phyloP scores from a whole-genome alignment of 2,113 vertebrate species.

The Pimephales promelas region DNA sequence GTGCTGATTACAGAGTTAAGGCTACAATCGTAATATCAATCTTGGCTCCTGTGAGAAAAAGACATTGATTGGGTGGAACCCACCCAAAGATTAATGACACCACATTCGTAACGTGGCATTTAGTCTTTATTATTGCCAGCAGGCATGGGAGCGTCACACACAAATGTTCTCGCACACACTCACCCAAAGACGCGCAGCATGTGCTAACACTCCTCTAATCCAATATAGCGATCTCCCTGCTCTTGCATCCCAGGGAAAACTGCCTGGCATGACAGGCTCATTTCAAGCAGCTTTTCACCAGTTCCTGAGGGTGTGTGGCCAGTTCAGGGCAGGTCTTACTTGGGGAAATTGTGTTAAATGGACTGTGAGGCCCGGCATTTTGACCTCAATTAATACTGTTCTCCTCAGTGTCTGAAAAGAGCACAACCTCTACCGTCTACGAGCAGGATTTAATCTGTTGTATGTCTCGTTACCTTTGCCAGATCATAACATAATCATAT shows the following conservation, averaged over 20 bases:
- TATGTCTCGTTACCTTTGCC: conserved; percentile 47
- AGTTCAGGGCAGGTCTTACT: conserved; percentile 39
- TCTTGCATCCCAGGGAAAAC: conserved; percentile 8
- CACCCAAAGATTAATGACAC: conserved; percentile 66
- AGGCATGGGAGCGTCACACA: conserved; percentile 46
- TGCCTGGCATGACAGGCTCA: conserved; percentile 34
- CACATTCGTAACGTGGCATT: conserved; percentile 62
- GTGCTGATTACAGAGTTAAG: conserved; percentile 30
- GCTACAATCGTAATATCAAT: conserved; percentile 39
- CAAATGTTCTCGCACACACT: conserved; percentile 30
- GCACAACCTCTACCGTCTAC: conserved; percentile 45
- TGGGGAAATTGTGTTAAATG: conserved; percentile 59
- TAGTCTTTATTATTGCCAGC: conserved; percentile 65
- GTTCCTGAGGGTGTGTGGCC: conserved; percentile 54
- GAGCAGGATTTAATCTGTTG: conserved; percentile 56
- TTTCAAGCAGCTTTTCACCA: conserved; percentile 54
- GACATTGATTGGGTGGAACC: conserved; percentile 66
- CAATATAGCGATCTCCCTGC: conserved; percentile 60
- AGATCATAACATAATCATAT: conserved; percentile 37
- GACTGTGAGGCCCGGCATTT: conserved; percentile 48
- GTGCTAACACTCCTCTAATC: conserved; percentile 58
- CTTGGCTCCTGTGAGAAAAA: conserved; percentile 62
- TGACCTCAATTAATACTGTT: conserved; percentile 66
- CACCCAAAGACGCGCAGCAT: conserved; percentile 40
- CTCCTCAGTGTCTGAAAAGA: conserved; percentile 51